Base-by-base conservation (phyloP, 1,140 invertebrate species). In the Penaeus japonicus region DNA sequence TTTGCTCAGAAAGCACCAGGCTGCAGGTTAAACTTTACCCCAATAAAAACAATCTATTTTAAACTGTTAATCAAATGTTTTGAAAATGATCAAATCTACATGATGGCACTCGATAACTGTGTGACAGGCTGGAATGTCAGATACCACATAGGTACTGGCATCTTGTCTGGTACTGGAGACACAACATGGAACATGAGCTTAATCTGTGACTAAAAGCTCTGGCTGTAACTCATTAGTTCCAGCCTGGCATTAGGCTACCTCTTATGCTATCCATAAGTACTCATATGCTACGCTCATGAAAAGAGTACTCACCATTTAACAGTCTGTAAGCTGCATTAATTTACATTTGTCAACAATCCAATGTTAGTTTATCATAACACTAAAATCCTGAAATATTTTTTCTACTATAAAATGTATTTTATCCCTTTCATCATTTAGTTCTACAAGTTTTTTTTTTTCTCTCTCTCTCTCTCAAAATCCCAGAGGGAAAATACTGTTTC, bases 241-340 rank as follows among this genome's bases (percentile, higher is more conserved):
- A 79, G 77, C 77, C 77, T 79, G 77, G 77, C 77, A 79, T 79
- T 39, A 53, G 39, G 77, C 32, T 53, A 79, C 77, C 77, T 30
- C 54, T 79, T 53, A 47, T 39, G 54, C 32, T 77, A 77, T 77
- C 75, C 75, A 77, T 18, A 22, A 39, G 75, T n/a, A 77, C 39
- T 79, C 77, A 7, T 54, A 53, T 53, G 18, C 77, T 79, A 79
- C n/a, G 47, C 22, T 53, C 39, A 53, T 53, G 54, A 53, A 39
- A 39, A 53, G 77, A 39, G 22, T 79, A 53, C 77, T 53, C 77
- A 79, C 77, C 77, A 79, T 53, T 24, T 79, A 53, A 53, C 39
- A 53, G 24, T 53, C 47, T 79, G 54, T 30, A 47, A 53, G 15
- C 15, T n/a, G 54, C 77, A 53, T 79, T 53, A 22, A 39, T 53